Percentiles rank a stretch among this genome's conserved stretches.
These are phyloP conservation scores for Ellobium chinense DNA, from an alignment of 2,888 invertebrate species.

Conservation along the genomic window DNA sequence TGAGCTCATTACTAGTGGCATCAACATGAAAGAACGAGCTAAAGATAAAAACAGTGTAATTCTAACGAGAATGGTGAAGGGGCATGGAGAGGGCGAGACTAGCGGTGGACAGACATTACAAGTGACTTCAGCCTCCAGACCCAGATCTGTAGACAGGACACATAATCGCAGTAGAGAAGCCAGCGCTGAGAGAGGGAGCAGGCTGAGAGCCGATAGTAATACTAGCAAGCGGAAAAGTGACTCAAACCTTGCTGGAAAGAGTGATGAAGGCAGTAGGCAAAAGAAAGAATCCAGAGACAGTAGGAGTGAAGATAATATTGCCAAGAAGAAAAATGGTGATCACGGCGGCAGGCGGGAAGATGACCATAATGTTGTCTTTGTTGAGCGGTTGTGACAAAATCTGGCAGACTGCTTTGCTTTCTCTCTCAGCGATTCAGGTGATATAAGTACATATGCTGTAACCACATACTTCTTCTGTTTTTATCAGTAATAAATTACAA, in stretches of 20 bases:
- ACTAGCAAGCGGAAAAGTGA: too few relatives aligned
- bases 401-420: neutral
- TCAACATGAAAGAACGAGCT: conserved; percentile 86
- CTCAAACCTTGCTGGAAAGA: too few relatives aligned
- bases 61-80: conserved; percentile 59
- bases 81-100: neutral
- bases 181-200: too few relatives aligned
- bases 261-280: neutral
- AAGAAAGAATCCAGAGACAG: neutral
- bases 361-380: conserved; percentile 20
- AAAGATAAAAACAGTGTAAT: conserved; percentile 50
- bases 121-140: neutral
- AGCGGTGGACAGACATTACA: conserved; percentile 4
- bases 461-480: neutral
- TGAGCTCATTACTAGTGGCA: conserved; percentile 96
- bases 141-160: too few relatives aligned
- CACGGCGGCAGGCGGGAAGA: too few relatives aligned
- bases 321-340: neutral
- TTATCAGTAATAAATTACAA: neutral
- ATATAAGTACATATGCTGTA: conserved; percentile 29
- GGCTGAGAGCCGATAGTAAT: too few relatives aligned
- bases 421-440: conserved; percentile 8
- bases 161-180: too few relatives aligned
- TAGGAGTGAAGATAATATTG: neutral
- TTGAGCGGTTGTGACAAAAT: conserved; percentile 36